Percentiles rank a stretch among this genome's conserved stretches.
Evolutionary conservation across 2,113 vertebrate species (phyloP).

Genomic region (Lagopus leucura): DNA sequence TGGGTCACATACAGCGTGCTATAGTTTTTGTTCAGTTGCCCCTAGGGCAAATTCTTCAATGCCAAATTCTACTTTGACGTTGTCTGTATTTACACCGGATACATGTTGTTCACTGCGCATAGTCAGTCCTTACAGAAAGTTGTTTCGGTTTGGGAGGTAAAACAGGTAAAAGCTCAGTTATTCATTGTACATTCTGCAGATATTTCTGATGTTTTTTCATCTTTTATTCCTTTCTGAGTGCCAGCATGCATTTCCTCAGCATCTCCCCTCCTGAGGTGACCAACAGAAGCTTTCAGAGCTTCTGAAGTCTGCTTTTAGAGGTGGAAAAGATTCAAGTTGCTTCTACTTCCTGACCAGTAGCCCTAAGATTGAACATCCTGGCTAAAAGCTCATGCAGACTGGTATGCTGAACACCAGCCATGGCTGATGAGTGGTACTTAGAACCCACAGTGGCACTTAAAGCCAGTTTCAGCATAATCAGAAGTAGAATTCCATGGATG

Average conservation of each 20-base stretch:
- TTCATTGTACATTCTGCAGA: neutral
- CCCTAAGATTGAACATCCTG: neutral
- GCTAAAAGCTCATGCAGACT: neutral
- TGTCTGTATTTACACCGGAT: neutral
- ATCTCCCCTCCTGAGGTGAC: fast-evolving
- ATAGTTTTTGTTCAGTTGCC: neutral
- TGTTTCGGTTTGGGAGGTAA: neutral
- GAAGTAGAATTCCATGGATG: neutral
- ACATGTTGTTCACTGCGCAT: neutral
- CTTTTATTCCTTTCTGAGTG: neutral
- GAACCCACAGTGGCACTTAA: neutral
- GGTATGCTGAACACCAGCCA: neutral
- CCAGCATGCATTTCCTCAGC: fast-evolving
- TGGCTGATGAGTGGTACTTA: neutral
- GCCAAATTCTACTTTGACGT: neutral
- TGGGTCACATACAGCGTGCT: fast-evolving
- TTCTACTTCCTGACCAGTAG: neutral
- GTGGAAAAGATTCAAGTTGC: neutral
- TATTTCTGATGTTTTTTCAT: neutral
- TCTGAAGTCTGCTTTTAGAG: neutral
- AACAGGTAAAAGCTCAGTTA: neutral
- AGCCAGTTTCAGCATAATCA: neutral
- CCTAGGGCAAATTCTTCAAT: neutral
- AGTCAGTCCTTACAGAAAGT: neutral
- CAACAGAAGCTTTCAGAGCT: neutral